phyloP scores from a whole-genome alignment of 2,888 invertebrate species.

The Dione juno region DNA sequence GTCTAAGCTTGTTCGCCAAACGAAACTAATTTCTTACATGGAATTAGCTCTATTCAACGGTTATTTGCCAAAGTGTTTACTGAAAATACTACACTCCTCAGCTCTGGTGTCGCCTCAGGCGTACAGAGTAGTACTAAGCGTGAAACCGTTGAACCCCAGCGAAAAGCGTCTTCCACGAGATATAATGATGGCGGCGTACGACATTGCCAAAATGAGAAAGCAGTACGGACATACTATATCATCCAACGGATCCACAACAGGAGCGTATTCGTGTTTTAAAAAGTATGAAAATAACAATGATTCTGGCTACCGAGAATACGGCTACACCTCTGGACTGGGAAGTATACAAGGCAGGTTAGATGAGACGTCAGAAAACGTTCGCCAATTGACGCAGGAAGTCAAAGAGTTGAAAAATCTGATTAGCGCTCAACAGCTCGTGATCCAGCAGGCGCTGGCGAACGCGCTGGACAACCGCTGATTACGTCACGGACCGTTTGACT shows the following conservation, averaged over 20 bases:
- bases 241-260: slow-evolving; percentile 85
- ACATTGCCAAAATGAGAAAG: slow-evolving; percentile 90
- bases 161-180: slow-evolving; percentile 91
- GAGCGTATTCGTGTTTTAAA: slow-evolving; percentile 86
- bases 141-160: slow-evolving; percentile 92
- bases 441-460: slow-evolving; percentile 77
- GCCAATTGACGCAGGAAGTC: slow-evolving; percentile 86
- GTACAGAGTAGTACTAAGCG: slow-evolving; percentile 91
- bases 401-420: slow-evolving; percentile 86
- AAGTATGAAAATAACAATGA: slow-evolving; percentile 86
- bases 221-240: slow-evolving; percentile 87
- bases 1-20: slow-evolving; percentile 92
- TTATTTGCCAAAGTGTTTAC: slow-evolving; percentile 88
- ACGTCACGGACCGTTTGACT: slow-evolving; percentile 79
- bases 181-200: slow-evolving; percentile 91
- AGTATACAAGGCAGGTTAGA: slow-evolving; percentile 86
- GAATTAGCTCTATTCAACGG: slow-evolving; percentile 92
- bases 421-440: slow-evolving; percentile 78
- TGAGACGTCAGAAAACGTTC: slow-evolving; percentile 87
- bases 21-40: slow-evolving; percentile 93
- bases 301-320: slow-evolving; percentile 78
- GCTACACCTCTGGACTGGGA: slow-evolving; percentile 82
- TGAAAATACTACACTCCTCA: slow-evolving; percentile 89
- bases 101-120: slow-evolving; percentile 92
- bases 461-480: slow-evolving; percentile 75